phyloP scores from a whole-genome alignment of 2,797 vertebrate species.

The Pampus argenteus region DNA sequence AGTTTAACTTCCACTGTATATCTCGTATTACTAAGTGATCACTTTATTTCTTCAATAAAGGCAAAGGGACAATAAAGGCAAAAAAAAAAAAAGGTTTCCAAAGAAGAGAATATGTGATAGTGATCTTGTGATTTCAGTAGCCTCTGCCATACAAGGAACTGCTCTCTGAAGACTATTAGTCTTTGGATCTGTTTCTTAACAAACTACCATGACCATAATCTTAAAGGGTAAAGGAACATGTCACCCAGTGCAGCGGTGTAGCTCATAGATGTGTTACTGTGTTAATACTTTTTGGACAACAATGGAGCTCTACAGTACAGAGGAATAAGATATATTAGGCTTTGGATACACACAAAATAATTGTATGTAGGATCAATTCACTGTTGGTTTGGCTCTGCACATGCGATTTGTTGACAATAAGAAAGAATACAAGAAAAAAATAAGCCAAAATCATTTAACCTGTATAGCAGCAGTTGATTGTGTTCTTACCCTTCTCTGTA shows the following conservation, averaged over 20 bases:
- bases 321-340: not conserved
- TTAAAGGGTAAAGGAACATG: too few relatives aligned
- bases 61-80: not conserved
- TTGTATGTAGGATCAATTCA: not conserved
- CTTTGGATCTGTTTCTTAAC: not conserved
- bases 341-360: not conserved
- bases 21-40: not conserved
- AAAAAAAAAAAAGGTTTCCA: not conserved
- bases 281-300: not conserved
- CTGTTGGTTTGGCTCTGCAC: not conserved
- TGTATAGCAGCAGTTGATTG: not conserved
- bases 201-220: too few relatives aligned
- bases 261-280: too few relatives aligned
- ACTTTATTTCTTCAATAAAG: not conserved
- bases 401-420: not conserved
- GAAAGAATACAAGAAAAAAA: not conserved
- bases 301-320: not conserved
- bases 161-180: not conserved
- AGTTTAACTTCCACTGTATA: conserved; percentile 20
- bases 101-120: not conserved
- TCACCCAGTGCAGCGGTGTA: too few relatives aligned
- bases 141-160: not conserved
- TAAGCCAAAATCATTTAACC: not conserved
- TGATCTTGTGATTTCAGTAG: too few relatives aligned
- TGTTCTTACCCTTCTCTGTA: not conserved